A percentile compares a stretch with the other conserved stretches of the same genome.
These are phyloP conservation scores for Cataglyphis hispanica DNA, from an alignment of 1,140 invertebrate species.

Conservation along the genomic window DNA sequence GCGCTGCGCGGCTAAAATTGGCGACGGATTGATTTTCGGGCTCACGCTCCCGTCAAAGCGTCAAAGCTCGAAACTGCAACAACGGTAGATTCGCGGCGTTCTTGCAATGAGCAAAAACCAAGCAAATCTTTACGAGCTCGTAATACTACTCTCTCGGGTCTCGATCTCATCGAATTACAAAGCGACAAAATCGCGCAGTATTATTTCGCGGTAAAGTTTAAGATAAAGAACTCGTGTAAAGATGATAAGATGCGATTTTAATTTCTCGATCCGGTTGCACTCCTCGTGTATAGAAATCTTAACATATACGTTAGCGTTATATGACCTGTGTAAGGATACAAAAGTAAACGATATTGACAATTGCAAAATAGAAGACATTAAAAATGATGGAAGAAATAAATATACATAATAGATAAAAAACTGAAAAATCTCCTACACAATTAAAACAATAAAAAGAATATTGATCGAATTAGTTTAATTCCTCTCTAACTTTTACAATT, in stretches of 20 bases:
- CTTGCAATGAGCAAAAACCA: neutral
- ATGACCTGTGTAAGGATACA: too few relatives aligned
- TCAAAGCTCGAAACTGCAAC: conserved; percentile 55
- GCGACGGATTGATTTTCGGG: conserved; percentile 57
- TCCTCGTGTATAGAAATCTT: too few relatives aligned
- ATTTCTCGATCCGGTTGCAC: too few relatives aligned
- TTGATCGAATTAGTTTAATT: neutral
- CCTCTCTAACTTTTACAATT: neutral
- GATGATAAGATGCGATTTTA: too few relatives aligned
- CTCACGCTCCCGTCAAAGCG: conserved; percentile 26
- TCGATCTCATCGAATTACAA: too few relatives aligned
- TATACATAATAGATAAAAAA: neutral
- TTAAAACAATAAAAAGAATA: neutral
- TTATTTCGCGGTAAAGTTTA: too few relatives aligned
- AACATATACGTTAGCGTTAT: too few relatives aligned
- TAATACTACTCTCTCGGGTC: neutral
- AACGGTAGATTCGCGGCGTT: neutral
- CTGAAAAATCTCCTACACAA: neutral
- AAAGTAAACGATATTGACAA: neutral
- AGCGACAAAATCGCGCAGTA: too few relatives aligned
- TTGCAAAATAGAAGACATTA: neutral
- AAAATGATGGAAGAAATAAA: neutral
- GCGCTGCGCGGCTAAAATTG: conserved; percentile 57
- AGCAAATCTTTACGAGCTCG: neutral
- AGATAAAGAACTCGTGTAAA: too few relatives aligned